Evolutionary conservation across 2,888 invertebrate genomes (phyloP), one percentile per base, ranked within the genome.

Genomic region (Monopis laevigella): DNA sequence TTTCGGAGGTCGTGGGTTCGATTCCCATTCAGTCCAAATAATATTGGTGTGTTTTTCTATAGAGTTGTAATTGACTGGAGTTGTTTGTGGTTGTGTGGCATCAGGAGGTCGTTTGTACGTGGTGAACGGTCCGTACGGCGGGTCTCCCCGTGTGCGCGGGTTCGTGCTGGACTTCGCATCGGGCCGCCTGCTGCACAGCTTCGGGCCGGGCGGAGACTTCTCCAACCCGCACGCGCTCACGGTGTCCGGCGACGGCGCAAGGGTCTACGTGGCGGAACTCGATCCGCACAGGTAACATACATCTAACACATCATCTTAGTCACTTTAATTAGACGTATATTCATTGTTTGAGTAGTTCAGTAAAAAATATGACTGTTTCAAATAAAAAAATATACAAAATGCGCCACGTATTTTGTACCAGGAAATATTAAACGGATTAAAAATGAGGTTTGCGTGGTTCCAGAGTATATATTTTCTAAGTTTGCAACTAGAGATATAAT

Each of bases 171-270:
- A 88, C 55, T 80, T 88, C 48, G 63, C 73, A 10, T 81, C 83
- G 5, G 84, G 85, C 18, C 66, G 83, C 12, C 59, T 90, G 10
- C 43, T 84, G 1, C 84, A 84, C 6, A 85, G 86, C 46, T 90
- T 91, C 61, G 83, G 81, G 0, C 85, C 88, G 1, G 56, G 52
- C 4, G 62, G 55, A 6, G 77, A 74, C 7, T 83, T 93, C 57
- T 62, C 74, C 42, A 86, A 86, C 59, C 95, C 95, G 0, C 96
- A 96, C 66, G 93, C 92, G 60, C 71, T 96, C 2, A 88, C 88
- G n/a, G 87, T 88, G 1, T 82, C 86, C 1, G 56, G 72, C 0
- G 87, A 90, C 65, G 92, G 89, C 16, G 72, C 73, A 34, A 64
- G 65, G 41, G 65, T 93, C 6, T 95, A 88, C 62, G 89, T 94